These are phyloP conservation scores for Lophius piscatorius DNA, from an alignment of 2,113 vertebrate genomes.

Conservation along the genomic window DNA sequence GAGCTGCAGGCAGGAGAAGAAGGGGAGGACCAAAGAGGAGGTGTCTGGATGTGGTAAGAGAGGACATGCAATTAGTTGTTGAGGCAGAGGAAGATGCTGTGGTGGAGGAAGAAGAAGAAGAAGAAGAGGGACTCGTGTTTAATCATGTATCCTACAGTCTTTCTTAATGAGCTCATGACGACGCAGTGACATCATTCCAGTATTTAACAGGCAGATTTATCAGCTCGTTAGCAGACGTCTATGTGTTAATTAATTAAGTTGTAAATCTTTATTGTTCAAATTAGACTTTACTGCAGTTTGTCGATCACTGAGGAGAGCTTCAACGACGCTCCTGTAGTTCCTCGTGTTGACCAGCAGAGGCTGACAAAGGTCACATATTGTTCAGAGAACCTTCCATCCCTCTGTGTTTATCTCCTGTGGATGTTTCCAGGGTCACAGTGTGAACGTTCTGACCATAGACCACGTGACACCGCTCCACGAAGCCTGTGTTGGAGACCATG, in stretches of 20 bases:
- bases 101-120: too few relatives aligned
- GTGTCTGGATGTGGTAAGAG: too few relatives aligned
- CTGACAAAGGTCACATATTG: conserved; percentile 30
- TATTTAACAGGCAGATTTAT: conserved; percentile 25
- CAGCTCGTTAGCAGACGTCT: conserved; percentile 13
- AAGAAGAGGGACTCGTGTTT: too few relatives aligned
- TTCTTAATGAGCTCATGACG: neutral
- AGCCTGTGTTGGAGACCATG: conserved; percentile 91
- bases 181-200: neutral
- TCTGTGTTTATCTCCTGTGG: conserved; percentile 30
- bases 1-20: too few relatives aligned
- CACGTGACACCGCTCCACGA: conserved; percentile 94
- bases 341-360: too few relatives aligned
- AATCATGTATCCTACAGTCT: conserved; percentile 19
- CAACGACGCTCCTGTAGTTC: conserved; percentile 8
- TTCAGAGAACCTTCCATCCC: conserved; percentile 1
- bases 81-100: too few relatives aligned
- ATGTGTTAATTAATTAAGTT: neutral
- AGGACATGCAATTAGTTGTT: too few relatives aligned
- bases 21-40: too few relatives aligned
- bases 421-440: conserved; percentile 88
- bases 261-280: too few relatives aligned
- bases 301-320: conserved; percentile 7
- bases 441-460: conserved; percentile 92
- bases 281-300: conserved; percentile 16